Evolutionary conservation across 2,888 invertebrate species (phyloP), one percentile per base, ranked within the genome.

Genomic region (Scaptomyza parva): DNA sequence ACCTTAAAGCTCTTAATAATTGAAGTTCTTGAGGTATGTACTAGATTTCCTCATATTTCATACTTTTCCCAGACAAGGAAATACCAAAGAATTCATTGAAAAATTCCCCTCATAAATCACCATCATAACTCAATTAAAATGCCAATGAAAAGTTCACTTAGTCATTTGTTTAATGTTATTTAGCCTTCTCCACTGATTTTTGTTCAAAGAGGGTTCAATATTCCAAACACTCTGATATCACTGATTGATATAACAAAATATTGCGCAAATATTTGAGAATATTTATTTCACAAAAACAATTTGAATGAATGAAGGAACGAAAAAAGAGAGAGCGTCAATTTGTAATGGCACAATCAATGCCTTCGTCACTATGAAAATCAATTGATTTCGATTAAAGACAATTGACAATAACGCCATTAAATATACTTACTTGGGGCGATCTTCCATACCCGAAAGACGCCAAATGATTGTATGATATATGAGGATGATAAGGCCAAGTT

Each of bases 301-400:
- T 8, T 45, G 22, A 22, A 3, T 2, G 22, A 5, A 22, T 5
- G 5, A 5, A 5, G 22, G n/a, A n/a, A 8, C 24, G 48, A 28
- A 54, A 41, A n/a, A n/a, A 2, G 22, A 12, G n/a, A 30, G 20
- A 30, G 20, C 52, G 18, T 26, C 20, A 33, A 55, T 37, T 73
- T 51, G 59, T 40, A 51, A 62, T 70, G 60, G 58, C 60, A 48
- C 86, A 83, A 86, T 83, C 82, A 86, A 75, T 78, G 82, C 79
- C 45, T 74, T 83, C 84, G 84, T 84, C 86, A 83, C 86, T 78
- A 62, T 66, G 78, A 28, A 74, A 78, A 81, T 47, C 83, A 86
- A 86, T 86, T 86, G 87, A 78, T 57, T 75, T 87, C 73, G 71
- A 86, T 86, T 86, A 65, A 87, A 80, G 68, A 48, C 86, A 86